Percentiles rank a stretch among this genome's conserved stretches.
These are phyloP conservation scores for Porphyrio hochstetteri DNA, from an alignment of 2,113 vertebrate species.

Conservation along the genomic window DNA sequence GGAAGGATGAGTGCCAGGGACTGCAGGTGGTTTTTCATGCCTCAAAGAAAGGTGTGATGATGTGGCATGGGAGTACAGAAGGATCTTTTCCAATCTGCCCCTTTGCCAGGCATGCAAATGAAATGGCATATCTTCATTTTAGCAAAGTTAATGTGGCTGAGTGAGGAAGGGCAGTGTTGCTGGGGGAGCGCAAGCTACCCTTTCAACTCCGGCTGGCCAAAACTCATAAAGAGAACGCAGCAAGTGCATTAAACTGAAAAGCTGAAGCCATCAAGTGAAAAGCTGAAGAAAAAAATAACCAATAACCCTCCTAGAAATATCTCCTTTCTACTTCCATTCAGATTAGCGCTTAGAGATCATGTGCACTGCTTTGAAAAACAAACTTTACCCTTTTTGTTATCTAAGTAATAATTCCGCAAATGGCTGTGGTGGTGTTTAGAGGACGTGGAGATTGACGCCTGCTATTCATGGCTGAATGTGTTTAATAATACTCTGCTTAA, in stretches of 20 bases:
- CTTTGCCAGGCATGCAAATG: background rate
- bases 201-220: background rate
- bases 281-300: background rate
- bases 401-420: background rate
- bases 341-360: background rate
- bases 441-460: background rate
- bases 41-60: background rate
- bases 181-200: background rate
- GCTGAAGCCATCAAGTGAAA: background rate
- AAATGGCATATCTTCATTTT: background rate
- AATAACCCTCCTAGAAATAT: background rate
- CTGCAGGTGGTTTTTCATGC: background rate
- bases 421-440: background rate
- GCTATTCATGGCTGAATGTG: background rate
- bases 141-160: background rate
- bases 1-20: background rate
- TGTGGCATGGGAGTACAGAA: background rate
- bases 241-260: background rate
- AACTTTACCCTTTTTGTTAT: background rate
- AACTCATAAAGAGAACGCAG: background rate
- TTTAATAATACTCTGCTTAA: background rate
- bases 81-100: background rate
- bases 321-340: background rate
- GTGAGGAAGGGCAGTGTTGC: background rate
- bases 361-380: background rate